Conservation (phyloP, 2,797 vertebrate genomes). For the Sarcoramphus papa region DNA sequence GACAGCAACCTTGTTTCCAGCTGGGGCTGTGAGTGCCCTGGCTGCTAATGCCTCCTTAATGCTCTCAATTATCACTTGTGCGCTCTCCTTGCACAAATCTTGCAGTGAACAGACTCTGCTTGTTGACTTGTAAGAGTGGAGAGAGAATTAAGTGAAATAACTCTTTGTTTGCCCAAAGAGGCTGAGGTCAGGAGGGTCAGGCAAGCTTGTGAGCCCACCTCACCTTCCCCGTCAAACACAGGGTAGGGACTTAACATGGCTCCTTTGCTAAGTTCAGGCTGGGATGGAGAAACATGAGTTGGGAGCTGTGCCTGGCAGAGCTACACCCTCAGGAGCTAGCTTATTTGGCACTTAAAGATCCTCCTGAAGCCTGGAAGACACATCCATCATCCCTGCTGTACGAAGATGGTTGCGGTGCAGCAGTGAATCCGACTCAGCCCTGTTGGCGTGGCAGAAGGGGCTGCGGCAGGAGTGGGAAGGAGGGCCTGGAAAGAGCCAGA, state of each 20-base stretch:
- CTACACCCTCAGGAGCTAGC: neutral
- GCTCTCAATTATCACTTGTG: constrained; percentile 25
- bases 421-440: neutral
- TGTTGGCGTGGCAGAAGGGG: neutral
- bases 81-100: constrained; percentile 5
- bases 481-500: neutral
- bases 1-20: constrained; percentile 40
- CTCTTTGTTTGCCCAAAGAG: neutral
- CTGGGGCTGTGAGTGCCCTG: constrained; percentile 19
- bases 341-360: neutral
- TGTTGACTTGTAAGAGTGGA: neutral
- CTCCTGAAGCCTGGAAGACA: neutral
- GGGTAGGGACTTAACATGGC: neutral
- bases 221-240: neutral
- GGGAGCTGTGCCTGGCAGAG: neutral
- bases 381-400: neutral
- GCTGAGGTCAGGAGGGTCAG: neutral
- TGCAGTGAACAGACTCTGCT: neutral
- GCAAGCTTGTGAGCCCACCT: neutral
- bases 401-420: neutral
- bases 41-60: constrained; percentile 20
- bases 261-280: neutral
- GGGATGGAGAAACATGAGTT: neutral
- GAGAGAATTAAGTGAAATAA: neutral
- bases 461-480: neutral